Percentiles rank a stretch among this genome's conserved stretches.
Evolutionary conservation across 2,888 invertebrate species (phyloP).

Genomic region (Napeogenes inachia): DNA sequence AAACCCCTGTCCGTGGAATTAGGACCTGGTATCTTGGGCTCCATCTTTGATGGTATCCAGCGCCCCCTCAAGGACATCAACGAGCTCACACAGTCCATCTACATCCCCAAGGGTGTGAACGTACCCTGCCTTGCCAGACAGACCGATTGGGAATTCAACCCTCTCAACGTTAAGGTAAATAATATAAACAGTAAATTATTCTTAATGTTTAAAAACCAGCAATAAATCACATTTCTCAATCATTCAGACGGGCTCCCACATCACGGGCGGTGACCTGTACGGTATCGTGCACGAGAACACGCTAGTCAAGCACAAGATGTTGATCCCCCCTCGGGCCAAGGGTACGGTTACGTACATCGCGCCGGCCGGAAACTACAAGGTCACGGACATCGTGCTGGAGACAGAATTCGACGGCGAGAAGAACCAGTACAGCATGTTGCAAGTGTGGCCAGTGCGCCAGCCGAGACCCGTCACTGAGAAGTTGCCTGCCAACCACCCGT

Average conservation of each 20-base stretch:
- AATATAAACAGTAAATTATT: not conserved
- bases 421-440: constrained; percentile 95
- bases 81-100: constrained; percentile 95
- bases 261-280: constrained; percentile 98
- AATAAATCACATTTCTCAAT: not conserved
- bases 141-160: constrained; percentile 94
- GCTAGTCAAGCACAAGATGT: constrained; percentile 97
- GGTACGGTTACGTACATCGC: constrained; percentile 98
- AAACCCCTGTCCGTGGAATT: constrained; percentile 99
- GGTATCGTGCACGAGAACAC: constrained; percentile 98
- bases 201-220: too few relatives aligned
- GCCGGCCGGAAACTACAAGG: constrained; percentile 93
- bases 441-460: constrained; percentile 99
- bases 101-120: constrained; percentile 99
- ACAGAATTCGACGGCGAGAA: constrained; percentile 98
- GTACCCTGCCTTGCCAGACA: constrained; percentile 92
- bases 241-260: constrained; percentile 93
- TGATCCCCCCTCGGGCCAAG: constrained; percentile 95
- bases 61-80: constrained; percentile 98
- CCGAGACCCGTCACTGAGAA: constrained; percentile 98
- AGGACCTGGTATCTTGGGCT: constrained; percentile 99
- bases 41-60: constrained; percentile 99
- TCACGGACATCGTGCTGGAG: constrained; percentile 97
- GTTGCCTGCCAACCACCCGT: constrained; percentile 97
- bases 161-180: constrained; percentile 84